Evolutionary conservation across 2,797 vertebrate genomes (phyloP).

Genomic region (Lacerta viridis): DNA sequence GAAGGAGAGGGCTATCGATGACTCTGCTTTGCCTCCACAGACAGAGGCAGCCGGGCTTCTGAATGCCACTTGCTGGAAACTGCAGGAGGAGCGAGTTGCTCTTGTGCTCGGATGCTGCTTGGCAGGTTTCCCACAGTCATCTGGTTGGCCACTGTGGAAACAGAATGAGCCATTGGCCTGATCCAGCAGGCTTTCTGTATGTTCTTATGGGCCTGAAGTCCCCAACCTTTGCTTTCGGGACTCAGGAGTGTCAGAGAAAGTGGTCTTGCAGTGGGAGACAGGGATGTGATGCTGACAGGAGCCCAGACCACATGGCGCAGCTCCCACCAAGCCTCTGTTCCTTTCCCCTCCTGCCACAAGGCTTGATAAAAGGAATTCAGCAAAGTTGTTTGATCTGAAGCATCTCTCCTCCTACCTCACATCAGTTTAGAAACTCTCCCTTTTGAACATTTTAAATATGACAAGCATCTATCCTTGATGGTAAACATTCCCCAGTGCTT

Average conservation of each 20-base stretch:
- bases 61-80: no score
- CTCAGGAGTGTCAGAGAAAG: background rate
- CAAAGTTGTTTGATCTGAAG: constrained; percentile 22
- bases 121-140: no score
- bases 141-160: no score
- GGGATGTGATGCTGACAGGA: no score
- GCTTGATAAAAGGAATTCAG: constrained; percentile 25
- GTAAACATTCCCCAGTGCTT: constrained; percentile 6
- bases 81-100: no score
- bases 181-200: no score
- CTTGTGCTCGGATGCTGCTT: no score
- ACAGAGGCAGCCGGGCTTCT: no score
- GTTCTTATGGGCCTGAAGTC: no score
- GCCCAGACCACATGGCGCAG: background rate
- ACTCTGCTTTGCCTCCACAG: no score
- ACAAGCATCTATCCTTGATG: constrained; percentile 26
- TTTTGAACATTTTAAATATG: constrained; percentile 47
- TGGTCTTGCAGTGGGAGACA: background rate
- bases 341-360: background rate
- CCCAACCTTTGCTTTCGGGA: background rate
- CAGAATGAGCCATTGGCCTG: no score
- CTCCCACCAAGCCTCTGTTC: fast-evolving
- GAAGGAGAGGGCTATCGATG: no score
- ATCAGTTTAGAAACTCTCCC: constrained; percentile 1
- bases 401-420: background rate